Conservation (phyloP, 1,140 invertebrate species). For the Eulimnadia texana region DNA sequence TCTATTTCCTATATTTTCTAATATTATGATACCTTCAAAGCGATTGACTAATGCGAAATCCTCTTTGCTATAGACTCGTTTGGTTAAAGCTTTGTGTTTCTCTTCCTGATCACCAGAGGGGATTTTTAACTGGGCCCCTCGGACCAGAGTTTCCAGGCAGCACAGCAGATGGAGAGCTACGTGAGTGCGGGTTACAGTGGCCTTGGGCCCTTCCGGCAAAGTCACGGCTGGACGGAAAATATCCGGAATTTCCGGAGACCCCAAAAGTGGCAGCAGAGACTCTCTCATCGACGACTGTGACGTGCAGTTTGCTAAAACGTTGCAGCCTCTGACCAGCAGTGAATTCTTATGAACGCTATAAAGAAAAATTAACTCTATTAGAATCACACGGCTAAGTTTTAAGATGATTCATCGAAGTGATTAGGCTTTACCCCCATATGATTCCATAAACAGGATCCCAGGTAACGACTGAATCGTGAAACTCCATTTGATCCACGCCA, state of each 20-base stretch:
- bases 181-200: conserved; percentile 28
- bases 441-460: conserved; percentile 70
- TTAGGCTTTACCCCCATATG: conserved; percentile 47
- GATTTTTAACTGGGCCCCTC: conserved; percentile 30
- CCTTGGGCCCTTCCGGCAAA: conserved; percentile 44
- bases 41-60: conserved; percentile 74
- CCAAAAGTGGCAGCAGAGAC: conserved; percentile 19
- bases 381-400: too few relatives aligned
- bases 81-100: conserved; percentile 10
- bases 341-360: conserved; percentile 11
- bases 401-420: conserved; percentile 7
- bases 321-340: conserved; percentile 43
- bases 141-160: conserved; percentile 75
- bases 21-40: conserved; percentile 66
- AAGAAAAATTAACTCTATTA: not conserved
- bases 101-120: conserved; percentile 20
- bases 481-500: conserved; percentile 58
- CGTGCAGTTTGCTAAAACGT: conserved; percentile 55
- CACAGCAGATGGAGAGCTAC: conserved; percentile 75
- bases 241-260: conserved; percentile 19
- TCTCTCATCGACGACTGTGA: conserved; percentile 25
- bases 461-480: conserved; percentile 54
- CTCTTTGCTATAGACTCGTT: conserved; percentile 39
- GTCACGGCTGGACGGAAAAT: conserved; percentile 63
- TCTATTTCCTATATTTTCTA: not conserved